Percentiles rank a stretch among this genome's conserved stretches.
Evolutionary conservation across 1,140 invertebrate genomes (phyloP).

Genomic region (Listronotus bonariensis): DNA sequence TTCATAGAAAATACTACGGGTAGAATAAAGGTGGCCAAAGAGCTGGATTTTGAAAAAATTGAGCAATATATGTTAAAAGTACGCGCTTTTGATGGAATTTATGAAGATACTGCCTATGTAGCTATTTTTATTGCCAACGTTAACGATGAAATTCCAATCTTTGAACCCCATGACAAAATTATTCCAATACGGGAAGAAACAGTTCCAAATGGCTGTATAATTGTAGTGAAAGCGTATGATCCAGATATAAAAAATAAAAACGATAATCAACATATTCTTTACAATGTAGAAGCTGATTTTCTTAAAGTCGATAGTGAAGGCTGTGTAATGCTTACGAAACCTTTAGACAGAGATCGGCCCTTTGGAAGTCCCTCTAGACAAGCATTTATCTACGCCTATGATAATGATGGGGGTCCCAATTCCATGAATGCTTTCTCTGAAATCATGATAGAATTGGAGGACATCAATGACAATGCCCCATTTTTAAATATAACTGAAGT

Average conservation of each 20-base stretch:
- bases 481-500: constrained; percentile 78
- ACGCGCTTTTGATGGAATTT: constrained; percentile 76
- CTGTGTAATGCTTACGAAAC: constrained; percentile 75
- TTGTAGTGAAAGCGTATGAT: constrained; percentile 75
- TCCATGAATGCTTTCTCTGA: constrained; percentile 67
- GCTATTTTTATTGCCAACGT: constrained; percentile 79
- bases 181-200: constrained; percentile 76
- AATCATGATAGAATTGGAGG: constrained; percentile 75
- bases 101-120: constrained; percentile 75
- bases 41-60: constrained; percentile 84
- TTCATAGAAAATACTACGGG: constrained; percentile 78
- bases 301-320: constrained; percentile 71
- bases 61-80: constrained; percentile 78
- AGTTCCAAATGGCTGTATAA: constrained; percentile 67
- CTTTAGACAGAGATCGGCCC: constrained; percentile 85
- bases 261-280: constrained; percentile 77
- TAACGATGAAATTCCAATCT: constrained; percentile 82
- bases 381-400: constrained; percentile 80
- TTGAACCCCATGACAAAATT: constrained; percentile 64
- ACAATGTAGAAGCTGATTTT: constrained; percentile 70
- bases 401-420: constrained; percentile 71
- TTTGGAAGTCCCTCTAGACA: constrained; percentile 81
- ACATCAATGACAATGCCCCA: constrained; percentile 91
- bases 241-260: constrained; percentile 78
- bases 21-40: constrained; percentile 74